Evolutionary conservation across 1,140 invertebrate species (phyloP).

Genomic region (Saccostrea glomerata): DNA sequence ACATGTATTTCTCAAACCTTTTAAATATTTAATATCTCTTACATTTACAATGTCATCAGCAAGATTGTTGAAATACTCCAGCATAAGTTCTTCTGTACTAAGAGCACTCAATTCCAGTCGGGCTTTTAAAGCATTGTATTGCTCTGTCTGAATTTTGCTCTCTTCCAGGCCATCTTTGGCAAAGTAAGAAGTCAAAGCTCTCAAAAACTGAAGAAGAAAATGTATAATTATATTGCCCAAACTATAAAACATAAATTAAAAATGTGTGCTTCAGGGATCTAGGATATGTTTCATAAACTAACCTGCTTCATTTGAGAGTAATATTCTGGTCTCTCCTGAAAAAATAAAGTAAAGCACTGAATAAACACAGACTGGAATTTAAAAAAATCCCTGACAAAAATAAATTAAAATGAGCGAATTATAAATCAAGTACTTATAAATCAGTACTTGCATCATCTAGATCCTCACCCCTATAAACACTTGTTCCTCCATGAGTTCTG

Average conservation of each 20-base stretch:
- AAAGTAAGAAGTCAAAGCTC: constrained; percentile 67
- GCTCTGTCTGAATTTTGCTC: constrained; percentile 45
- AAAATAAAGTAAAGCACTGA: constrained; percentile 36
- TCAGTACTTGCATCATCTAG: not conserved
- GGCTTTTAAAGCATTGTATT: constrained; percentile 58
- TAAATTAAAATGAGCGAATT: not conserved
- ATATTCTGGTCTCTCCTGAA: constrained; percentile 70
- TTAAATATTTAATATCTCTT: not conserved
- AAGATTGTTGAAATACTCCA: constrained; percentile 62
- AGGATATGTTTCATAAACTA: constrained; percentile 33
- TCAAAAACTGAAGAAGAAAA: constrained; percentile 63
- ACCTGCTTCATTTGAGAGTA: constrained; percentile 72
- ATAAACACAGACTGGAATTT: not conserved
- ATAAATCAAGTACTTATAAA: not conserved
- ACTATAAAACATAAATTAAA: not conserved
- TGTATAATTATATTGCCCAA: not conserved
- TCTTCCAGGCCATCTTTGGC: constrained; percentile 61
- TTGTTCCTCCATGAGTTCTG: constrained; percentile 64
- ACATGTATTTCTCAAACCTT: not conserved
- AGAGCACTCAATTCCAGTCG: constrained; percentile 65
- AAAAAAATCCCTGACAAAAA: not conserved
- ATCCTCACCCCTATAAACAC: constrained; percentile 68
- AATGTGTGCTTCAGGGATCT: not conserved
- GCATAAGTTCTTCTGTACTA: constrained; percentile 68
- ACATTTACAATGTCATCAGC: constrained; percentile 19